Evolutionary conservation across 1,140 invertebrate genomes (phyloP), one percentile per base, ranked within the genome.

Genomic region (Neodiprion lecontei): DNA sequence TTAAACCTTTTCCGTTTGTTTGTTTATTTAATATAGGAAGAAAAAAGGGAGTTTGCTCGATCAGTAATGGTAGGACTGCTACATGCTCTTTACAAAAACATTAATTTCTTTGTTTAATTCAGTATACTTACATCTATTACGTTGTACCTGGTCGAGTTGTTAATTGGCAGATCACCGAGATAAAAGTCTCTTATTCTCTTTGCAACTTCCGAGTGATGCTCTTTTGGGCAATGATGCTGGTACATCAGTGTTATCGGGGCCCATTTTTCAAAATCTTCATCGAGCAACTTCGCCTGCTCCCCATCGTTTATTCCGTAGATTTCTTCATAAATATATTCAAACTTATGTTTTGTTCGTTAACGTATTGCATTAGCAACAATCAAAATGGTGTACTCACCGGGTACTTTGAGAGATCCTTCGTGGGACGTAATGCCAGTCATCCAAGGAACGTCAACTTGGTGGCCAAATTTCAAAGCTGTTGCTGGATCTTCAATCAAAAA

Each of bases 341-440:
- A 40, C 28, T 40, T 40, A 40, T 40, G 1, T 40, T 40, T 40
- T 40, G 28, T 40, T 3, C 5, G 28, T 40, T 40, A 61, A 61
- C 11, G n/a, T 61, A 61, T 61, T 17, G 53, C 53, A 61, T 61
- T 61, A 17, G 8, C 53, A 14, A 61, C 5, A 61, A 61, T 5
- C 9, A 17, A 61, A 61, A 14, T 61, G n/a, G 0, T 17, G 53
- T 9, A 61, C 84, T 82, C 81, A 93, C 92, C 90, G 61, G 92
- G 89, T 14, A 89, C 91, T 84, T 90, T 91, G 47, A 95, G 82
- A 47, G 92, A 88, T 8, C 93, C 94, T 85, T 95, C 94, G 14
- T 92, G 88, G 1, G 90, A 90, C 53, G 89, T 94, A 0, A 93
- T 79, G 7, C 94, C 94, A 17, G 91, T 91, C 77, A 95, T 90